Base-by-base conservation (phyloP, 2,888 invertebrate species). In the Papilio gigon region DNA sequence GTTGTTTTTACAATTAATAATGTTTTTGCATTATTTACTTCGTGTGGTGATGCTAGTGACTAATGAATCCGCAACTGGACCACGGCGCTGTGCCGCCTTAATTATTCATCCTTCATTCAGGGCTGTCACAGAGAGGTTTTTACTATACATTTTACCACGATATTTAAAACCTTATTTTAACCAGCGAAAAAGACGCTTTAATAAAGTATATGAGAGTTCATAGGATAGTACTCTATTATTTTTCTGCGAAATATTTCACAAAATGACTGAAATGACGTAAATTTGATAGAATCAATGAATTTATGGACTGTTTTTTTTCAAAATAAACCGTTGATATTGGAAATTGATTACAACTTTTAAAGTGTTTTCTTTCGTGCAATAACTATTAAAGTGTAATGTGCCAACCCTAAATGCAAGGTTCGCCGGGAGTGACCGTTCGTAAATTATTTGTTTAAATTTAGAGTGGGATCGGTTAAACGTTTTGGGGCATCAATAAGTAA, bases 371-470 rank as follows among this genome's bases (percentile, higher is more conserved):
- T n/a, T n/a, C n/a, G 4, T 12, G 42, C 37, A 68, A 53, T 53
- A 6, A 53, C 47, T 22, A 64, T 37, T 53, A n/a, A n/a, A n/a
- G 35, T 68, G 58, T 11, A 27, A 59, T 25, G 22, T 37, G 70
- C 1, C 72, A 72, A 42, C 72, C 71, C 71, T 73, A 68, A 50
- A 61, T 65, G 61, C 65, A 69, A n/a, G 59, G 30, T 67, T 66
- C 79, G 76, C 85, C 86, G 86, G 84, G 85, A 88, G 84, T 88
- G 89, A 86, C 88, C 87, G 88, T 88, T 85, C 86, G 88, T 91
- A 90, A 92, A 91, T 91, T 91, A 91, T 92, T 89, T 87, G 90
- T 89, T 89, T 85, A 88, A 90, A 91, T 91, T 91, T 92, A 89
- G 90, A 90, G 86, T 84, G 83, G 88, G 85, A 90, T 89, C 89